Conservation (phyloP, 2,888 invertebrate species). For the Phorcus lineatus region DNA sequence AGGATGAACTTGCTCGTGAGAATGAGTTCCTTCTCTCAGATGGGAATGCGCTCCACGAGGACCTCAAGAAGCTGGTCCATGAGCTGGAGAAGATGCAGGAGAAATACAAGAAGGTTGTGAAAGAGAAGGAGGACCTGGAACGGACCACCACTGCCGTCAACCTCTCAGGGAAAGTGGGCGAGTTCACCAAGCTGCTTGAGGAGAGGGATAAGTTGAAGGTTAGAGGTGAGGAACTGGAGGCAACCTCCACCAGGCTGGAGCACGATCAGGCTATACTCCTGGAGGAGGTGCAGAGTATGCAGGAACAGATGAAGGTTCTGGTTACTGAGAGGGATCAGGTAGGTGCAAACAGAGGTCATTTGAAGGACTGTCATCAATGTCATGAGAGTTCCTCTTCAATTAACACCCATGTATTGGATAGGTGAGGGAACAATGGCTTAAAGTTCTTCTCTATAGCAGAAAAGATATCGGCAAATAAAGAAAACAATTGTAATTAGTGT, state of each 20-base stretch:
- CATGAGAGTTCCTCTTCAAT: no score
- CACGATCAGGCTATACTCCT: conserved; percentile 65
- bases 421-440: no score
- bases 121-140: conserved; percentile 62
- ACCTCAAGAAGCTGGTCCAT: conserved; percentile 64
- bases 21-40: conserved; percentile 65
- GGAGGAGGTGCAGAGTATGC: conserved; percentile 66
- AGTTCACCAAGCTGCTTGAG: conserved; percentile 59
- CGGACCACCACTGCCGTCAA: conserved; percentile 51
- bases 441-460: no score
- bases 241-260: conserved; percentile 47
- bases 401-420: no score
- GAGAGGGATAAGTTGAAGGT: conserved; percentile 59
- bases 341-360: not conserved
- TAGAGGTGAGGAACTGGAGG: conserved; percentile 51
- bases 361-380: not conserved
- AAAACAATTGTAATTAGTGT: no score
- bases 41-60: conserved; percentile 66
- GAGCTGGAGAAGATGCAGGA: conserved; percentile 68
- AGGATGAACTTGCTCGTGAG: conserved; percentile 60
- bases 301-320: conserved; percentile 42
- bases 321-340: conserved; percentile 35
- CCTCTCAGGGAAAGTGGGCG: conserved; percentile 62
- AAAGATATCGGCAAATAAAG: no score
- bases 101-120: conserved; percentile 47